Conservation (phyloP, 2,113 vertebrate genomes). For the Platysternon megacephalum region DNA sequence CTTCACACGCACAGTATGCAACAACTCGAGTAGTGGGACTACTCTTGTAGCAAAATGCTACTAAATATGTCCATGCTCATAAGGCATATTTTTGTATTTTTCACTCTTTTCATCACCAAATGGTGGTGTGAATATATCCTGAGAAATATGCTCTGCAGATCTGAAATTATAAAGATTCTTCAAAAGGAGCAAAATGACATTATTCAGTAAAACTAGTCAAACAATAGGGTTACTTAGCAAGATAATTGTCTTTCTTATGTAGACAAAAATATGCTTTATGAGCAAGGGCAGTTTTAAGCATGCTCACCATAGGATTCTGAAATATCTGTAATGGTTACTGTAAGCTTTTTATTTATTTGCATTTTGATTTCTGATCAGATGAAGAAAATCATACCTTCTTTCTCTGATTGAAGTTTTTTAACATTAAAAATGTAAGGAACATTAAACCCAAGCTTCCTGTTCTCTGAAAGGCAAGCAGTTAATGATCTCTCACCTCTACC, state of each 20-base stretch:
- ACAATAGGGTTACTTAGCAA: background rate
- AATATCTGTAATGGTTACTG: background rate
- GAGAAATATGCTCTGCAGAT: background rate
- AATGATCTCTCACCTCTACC: background rate
- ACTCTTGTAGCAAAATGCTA: constrained; percentile 7
- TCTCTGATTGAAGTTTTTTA: background rate
- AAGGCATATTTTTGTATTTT: background rate
- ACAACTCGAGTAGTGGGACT: background rate
- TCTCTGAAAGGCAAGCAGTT: background rate
- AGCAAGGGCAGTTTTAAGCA: background rate
- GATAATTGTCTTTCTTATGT: background rate
- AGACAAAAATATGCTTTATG: background rate
- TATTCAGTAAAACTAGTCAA: background rate
- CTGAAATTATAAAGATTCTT: background rate
- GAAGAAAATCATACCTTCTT: background rate
- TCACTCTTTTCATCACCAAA: background rate
- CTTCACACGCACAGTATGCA: background rate
- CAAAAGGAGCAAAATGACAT: background rate
- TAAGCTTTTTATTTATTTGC: background rate
- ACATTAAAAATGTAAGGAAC: background rate
- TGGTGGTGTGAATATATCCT: background rate
- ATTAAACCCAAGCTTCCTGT: background rate
- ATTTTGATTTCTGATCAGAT: background rate
- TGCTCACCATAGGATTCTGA: background rate
- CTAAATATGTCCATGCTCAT: background rate